phyloP scores from a whole-genome alignment of 2,797 vertebrate genomes.

The Pseudotriccus pelzelni region DNA sequence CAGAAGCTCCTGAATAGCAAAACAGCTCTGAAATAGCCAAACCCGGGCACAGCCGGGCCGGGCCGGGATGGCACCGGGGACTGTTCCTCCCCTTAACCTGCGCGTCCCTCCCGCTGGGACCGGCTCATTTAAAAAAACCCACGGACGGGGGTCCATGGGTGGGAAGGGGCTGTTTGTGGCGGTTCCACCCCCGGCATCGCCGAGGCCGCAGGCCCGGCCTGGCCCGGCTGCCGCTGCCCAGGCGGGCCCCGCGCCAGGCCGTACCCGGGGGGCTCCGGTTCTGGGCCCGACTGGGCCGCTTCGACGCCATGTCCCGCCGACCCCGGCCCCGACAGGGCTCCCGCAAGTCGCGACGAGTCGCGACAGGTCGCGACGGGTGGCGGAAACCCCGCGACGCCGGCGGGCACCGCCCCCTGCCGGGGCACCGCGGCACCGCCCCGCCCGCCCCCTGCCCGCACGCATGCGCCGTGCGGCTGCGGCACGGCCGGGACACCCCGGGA shows the following conservation, averaged over 20 bases:
- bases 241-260: neutral
- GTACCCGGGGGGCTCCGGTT: neutral
- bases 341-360: no score
- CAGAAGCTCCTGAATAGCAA: accelerated
- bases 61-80: accelerated
- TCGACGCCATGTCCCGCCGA: neutral
- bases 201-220: neutral
- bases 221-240: neutral
- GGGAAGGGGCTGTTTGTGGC: neutral
- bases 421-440: neutral
- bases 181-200: neutral
- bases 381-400: no score
- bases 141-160: accelerated
- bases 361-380: neutral
- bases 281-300: neutral
- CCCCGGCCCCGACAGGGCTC: neutral
- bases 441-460: accelerated
- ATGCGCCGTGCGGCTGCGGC: neutral
- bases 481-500: no score
- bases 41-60: accelerated
- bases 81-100: neutral
- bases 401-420: neutral
- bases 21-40: accelerated
- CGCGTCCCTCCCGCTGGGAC: no score
- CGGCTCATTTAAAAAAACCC: neutral